A percentile compares a stretch with the other conserved stretches of the same genome.
These are phyloP conservation scores for Cygnus atratus DNA, from an alignment of 2,113 vertebrate genomes.

Conservation along the genomic window DNA sequence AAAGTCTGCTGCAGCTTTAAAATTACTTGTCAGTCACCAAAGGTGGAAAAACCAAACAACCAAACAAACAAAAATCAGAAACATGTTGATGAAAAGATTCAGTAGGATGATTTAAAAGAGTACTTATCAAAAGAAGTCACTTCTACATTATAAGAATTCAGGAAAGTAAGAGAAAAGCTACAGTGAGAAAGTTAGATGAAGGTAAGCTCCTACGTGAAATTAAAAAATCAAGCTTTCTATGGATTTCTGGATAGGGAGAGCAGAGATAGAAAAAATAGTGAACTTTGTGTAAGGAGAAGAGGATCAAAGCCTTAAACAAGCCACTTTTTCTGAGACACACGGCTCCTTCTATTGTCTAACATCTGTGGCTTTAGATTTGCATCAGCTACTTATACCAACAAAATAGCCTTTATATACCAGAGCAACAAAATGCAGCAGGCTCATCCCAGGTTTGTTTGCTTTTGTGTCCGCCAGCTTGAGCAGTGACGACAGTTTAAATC, in stretches of 20 bases:
- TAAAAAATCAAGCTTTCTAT: not conserved
- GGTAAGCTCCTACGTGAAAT: not conserved
- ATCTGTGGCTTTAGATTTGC: not conserved
- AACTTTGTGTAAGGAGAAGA: not conserved
- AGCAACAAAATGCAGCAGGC: conserved; percentile 95
- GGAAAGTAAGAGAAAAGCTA: not conserved
- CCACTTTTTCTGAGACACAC: not conserved
- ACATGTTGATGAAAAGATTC: not conserved
- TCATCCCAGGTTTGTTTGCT: conserved; percentile 98
- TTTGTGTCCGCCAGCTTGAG: conserved; percentile 96
- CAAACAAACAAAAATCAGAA: not conserved
- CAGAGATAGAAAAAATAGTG: not conserved
- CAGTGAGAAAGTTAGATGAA: not conserved
- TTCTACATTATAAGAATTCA: not conserved
- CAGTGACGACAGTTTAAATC: conserved; percentile 96
- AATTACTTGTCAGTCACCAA: not conserved
- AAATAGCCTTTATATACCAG: conserved; percentile 80
- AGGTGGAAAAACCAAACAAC: not conserved
- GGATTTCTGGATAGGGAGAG: not conserved
- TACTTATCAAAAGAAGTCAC: not conserved
- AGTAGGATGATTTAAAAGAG: not conserved
- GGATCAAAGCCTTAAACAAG: not conserved
- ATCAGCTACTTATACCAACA: not conserved
- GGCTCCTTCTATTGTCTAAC: not conserved
- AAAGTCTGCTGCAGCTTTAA: not conserved